Evolutionary conservation across 2,113 vertebrate species (phyloP), one percentile per base, ranked within the genome.

Genomic region (Menura novaehollandiae): DNA sequence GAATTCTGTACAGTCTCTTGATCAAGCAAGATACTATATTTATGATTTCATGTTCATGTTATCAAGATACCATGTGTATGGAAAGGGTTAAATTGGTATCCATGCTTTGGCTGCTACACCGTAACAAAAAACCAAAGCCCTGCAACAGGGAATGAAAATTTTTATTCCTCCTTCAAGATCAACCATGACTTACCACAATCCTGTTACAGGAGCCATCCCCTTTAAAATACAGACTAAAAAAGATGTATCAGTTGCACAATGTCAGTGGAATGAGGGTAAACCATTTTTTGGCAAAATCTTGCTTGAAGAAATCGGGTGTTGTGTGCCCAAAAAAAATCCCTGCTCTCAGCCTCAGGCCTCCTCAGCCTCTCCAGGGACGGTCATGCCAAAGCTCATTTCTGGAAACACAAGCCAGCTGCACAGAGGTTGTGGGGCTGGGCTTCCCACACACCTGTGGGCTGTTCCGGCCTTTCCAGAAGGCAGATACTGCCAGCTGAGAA

Each of bases 41-140:
- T 69, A 91, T 46, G 60, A 59, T 67, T 86, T 35, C 16, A 17
- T 17, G n/a, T 51, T 59, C 53, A 21, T 27, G 14, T 23, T 60
- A 44, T 37, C 14, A 43, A 22, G 68, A 62, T 13, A 35, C 15
- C 55, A n/a, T 24, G 4, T 77, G 86, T 72, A 90, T 71, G 74
- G 93, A 93, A 86, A 84, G 24, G n/a, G 56, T 89, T 94, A 95
- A 91, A 85, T 43, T 27, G 80, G 80, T 73, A 94, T 76, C 68
- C 58, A 58, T 32, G 30, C 66, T 71, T 72, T 85, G 56, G 66
- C 72, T 90, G 94, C 84, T 26, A 78, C 6, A 1, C 68, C 22
- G 6, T 13, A 64, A 58, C 67, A 47, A 74, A 89, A 94, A 94
- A 67, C 2, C 26, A 62, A 39, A 58, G 44, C 63, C 51, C 67